phyloP scores from a whole-genome alignment of 1,140 invertebrate genomes.

The Dendrolimus punctatus region DNA sequence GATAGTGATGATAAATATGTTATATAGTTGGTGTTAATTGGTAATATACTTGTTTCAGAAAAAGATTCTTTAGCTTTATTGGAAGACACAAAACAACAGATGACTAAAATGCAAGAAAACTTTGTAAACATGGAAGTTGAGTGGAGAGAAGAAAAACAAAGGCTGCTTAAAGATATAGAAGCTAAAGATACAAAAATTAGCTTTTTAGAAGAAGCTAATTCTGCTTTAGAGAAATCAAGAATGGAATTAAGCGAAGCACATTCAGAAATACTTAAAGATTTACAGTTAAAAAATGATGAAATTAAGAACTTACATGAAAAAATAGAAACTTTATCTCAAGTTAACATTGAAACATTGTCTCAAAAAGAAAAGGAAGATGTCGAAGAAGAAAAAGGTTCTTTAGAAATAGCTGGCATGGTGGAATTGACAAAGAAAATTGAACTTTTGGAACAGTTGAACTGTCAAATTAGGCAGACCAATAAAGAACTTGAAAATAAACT shows the following conservation, averaged over 20 bases:
- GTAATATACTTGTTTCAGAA: slow-evolving; percentile 39
- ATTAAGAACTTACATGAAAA: slow-evolving; percentile 50
- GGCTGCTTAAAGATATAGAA: slow-evolving; percentile 70
- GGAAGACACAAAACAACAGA: slow-evolving; percentile 85
- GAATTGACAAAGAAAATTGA: slow-evolving; percentile 65
- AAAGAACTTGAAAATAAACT: slow-evolving; percentile 73
- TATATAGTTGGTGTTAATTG: background rate
- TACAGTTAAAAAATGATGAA: slow-evolving; percentile 63
- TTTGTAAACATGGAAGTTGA: slow-evolving; percentile 81
- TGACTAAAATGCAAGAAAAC: slow-evolving; percentile 85
- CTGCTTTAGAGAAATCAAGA: slow-evolving; percentile 68
- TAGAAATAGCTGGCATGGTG: slow-evolving; percentile 64
- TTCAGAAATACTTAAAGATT: slow-evolving; percentile 72
- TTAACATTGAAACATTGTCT: slow-evolving; percentile 18
- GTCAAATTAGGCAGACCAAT: slow-evolving; percentile 68
- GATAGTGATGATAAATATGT: too few species aligned
- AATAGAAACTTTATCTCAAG: slow-evolving; percentile 35
- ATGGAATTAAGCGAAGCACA: slow-evolving; percentile 74
- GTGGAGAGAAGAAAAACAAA: slow-evolving; percentile 79
- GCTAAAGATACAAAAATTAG: slow-evolving; percentile 73
- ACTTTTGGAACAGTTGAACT: slow-evolving; percentile 70
- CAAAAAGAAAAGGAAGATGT: slow-evolving; percentile 34
- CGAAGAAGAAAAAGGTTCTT: slow-evolving; percentile 60
- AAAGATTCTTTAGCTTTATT: slow-evolving; percentile 80
- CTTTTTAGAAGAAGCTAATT: slow-evolving; percentile 68